These are phyloP conservation scores for Triops longicaudatus DNA, from an alignment of 1,140 invertebrate species.

Conservation along the genomic window DNA sequence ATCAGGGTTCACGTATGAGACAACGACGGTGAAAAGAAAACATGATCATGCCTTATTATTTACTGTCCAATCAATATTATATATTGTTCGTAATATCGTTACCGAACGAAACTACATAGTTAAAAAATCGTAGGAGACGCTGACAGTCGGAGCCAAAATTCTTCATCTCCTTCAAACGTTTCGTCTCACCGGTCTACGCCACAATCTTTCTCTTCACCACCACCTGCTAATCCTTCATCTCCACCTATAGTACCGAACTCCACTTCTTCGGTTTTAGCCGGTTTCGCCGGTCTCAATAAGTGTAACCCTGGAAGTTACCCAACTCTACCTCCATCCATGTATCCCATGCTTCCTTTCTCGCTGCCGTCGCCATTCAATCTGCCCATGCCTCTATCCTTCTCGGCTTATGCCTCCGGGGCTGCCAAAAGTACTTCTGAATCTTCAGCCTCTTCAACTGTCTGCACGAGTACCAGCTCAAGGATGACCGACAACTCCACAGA, in stretches of 20 bases:
- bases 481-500: slow-evolving; percentile 18
- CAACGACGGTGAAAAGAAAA: too few relatives aligned
- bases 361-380: slow-evolving; percentile 21
- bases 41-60: too few relatives aligned
- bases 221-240: background rate
- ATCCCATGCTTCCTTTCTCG: slow-evolving; percentile 26
- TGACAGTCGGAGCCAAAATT: background rate
- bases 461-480: background rate
- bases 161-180: background rate
- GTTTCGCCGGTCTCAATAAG: background rate
- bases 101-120: too few relatives aligned
- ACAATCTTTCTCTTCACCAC: background rate
- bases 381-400: slow-evolving; percentile 23
- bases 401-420: background rate
- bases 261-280: background rate
- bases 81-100: too few relatives aligned
- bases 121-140: background rate
- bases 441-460: background rate
- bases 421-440: background rate
- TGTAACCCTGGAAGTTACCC: slow-evolving; percentile 5
- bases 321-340: slow-evolving; percentile 2
- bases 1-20: too few relatives aligned
- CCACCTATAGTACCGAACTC: background rate
- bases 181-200: background rate
- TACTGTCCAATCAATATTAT: too few relatives aligned